Conservation (phyloP, 2,888 invertebrate genomes). For the Diaphora mendica region DNA sequence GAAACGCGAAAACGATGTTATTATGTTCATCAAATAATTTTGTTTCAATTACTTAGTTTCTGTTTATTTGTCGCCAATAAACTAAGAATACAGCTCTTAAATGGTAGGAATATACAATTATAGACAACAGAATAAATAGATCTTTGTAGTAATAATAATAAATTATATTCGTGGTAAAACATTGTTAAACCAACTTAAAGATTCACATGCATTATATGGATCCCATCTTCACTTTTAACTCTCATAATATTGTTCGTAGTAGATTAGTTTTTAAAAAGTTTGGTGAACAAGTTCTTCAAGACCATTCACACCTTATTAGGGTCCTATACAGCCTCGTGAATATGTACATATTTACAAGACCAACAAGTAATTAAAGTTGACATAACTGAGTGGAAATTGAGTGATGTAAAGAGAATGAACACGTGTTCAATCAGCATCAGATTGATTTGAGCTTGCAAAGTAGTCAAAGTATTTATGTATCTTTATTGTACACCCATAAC, state of each 20-base stretch:
- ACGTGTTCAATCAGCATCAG: no score
- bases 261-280: no score
- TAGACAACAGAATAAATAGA: not conserved
- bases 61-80: conserved; percentile 1
- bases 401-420: not conserved
- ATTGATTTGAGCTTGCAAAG: no score
- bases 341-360: not conserved
- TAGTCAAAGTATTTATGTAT: no score
- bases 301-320: no score
- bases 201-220: not conserved
- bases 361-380: not conserved
- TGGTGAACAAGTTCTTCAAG: not conserved
- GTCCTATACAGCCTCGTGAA: not conserved
- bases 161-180: not conserved
- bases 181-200: not conserved
- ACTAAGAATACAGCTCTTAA: not conserved
- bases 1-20: conserved; percentile 13
- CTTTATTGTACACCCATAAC: no score
- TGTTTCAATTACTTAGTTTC: not conserved
- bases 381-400: not conserved
- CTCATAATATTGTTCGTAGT: no score
- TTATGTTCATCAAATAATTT: not conserved
- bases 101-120: not conserved
- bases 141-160: not conserved
- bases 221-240: no score